These are phyloP conservation scores for Bergia puertoricense DNA, from an alignment of 92 coral and sea anemone genomes.

Conservation along the genomic window DNA sequence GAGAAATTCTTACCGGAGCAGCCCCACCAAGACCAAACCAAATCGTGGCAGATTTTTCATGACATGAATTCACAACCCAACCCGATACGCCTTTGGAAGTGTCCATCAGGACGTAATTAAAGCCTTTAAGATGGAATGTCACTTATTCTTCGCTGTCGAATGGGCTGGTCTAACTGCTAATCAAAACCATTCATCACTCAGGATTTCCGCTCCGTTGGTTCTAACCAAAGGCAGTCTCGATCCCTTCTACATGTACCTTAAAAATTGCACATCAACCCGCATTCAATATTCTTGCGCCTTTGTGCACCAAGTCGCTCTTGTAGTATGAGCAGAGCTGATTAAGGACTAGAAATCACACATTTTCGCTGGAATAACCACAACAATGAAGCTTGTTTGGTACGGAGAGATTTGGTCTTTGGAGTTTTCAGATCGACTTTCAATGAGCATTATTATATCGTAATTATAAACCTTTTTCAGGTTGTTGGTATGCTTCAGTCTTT, in stretches of 20 bases:
- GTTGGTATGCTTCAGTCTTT: conserved; percentile 11
- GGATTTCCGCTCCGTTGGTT: conserved; percentile 45
- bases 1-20: neutral
- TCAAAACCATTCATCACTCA: conserved; percentile 36
- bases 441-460: neutral
- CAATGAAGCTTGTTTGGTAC: conserved; percentile 21
- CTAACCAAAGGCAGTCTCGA: conserved; percentile 6
- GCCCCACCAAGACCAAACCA: neutral
- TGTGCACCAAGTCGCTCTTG: neutral
- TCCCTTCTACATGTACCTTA: neutral
- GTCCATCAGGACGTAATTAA: conserved; percentile 43
- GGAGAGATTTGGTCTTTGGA: neutral
- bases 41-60: neutral
- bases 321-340: neutral
- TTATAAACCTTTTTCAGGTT: conserved; percentile 3
- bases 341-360: neutral
- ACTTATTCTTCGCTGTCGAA: conserved; percentile 29
- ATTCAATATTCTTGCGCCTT: neutral
- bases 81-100: neutral
- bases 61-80: neutral
- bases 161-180: conserved; percentile 32
- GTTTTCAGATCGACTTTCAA: too few species aligned
- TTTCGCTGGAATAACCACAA: neutral
- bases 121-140: conserved; percentile 26
- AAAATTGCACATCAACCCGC: neutral